Evolutionary conservation across 2,797 vertebrate species (phyloP), one percentile per base, ranked within the genome.

Genomic region (Mallotus villosus): DNA sequence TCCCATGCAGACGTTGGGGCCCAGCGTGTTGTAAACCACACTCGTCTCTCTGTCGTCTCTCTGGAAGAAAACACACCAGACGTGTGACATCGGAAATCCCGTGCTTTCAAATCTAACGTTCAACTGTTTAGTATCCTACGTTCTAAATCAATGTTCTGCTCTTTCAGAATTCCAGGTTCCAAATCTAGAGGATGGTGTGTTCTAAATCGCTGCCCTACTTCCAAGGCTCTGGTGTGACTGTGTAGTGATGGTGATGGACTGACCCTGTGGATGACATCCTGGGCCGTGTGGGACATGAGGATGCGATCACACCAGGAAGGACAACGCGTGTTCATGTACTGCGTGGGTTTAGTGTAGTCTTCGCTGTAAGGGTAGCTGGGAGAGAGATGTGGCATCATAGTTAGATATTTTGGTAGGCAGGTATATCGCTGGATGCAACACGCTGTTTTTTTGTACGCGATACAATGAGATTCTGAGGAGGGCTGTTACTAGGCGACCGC

Each of bases 241-340:
- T 17, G 49, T 8, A 5, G 49, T 3, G 49, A 3, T 4, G 49
- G 5, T 16, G 19, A 4, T 3, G 16, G 17, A 81, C 87, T 80
- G 73, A 94, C 94, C 82, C 81, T 87, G 72, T 84, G 77, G 71
- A 94, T 88, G 70, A 91, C 64, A 32, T 91, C 77, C 25, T 81
- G 79, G 37, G 89, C 90, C 0, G 78, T 59, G 78, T 92, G 90
- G 16, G 94, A 94, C 91, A 94, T 92, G 70, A 95, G 89, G 82
- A 95, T 89, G 0, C 94, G 93, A 74, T 95, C 94, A 37, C 94
- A 95, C 94, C 94, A 95, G 77, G 94, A 90, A 0, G 94, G 94
- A 73, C 93, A 95, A 76, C 94, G 93, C 0, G 94, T 95, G 82
- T 91, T 93, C 92, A 94, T 93, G 87, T 94, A 95, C 86, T 93